phyloP scores from a whole-genome alignment of 1,140 invertebrate genomes.

The Eriocheir sinensis region DNA sequence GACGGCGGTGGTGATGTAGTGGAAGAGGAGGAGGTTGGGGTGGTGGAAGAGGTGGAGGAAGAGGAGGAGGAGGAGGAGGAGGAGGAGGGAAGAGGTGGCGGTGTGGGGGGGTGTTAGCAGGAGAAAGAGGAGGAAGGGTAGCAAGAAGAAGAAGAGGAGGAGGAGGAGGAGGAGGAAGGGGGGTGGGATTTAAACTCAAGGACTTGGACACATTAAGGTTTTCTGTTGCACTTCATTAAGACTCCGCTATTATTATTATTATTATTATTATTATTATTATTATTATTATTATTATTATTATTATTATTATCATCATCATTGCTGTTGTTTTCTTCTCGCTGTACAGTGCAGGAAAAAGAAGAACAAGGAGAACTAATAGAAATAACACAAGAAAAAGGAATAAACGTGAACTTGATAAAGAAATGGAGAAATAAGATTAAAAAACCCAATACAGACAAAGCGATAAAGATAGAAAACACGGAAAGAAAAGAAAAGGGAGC shows the following conservation, averaged over 20 bases:
- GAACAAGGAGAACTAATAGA: too few relatives aligned
- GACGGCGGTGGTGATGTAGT: too few relatives aligned
- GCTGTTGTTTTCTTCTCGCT: too few relatives aligned
- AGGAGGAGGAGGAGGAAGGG: background rate
- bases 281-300: too few relatives aligned
- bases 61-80: slow-evolving; percentile 9
- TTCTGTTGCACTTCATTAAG: background rate
- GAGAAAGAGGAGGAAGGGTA: background rate
- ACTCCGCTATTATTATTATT: background rate
- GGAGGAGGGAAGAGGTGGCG: slow-evolving; percentile 18
- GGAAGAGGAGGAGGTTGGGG: background rate
- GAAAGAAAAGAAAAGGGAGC: too few relatives aligned
- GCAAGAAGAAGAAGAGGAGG: slow-evolving; percentile 8
- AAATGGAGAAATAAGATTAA: too few relatives aligned
- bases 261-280: background rate
- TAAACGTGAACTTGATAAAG: too few relatives aligned
- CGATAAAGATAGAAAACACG: too few relatives aligned
- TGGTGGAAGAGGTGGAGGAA: slow-evolving; percentile 17
- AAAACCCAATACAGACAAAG: too few relatives aligned
- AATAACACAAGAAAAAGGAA: too few relatives aligned
- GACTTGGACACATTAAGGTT: background rate
- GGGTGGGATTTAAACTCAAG: background rate
- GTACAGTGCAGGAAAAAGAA: background rate
- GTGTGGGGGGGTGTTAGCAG: too few relatives aligned
- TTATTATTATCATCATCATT: too few relatives aligned